Conservation (phyloP, 2,113 vertebrate species). For the Notarius quadriscutis region DNA sequence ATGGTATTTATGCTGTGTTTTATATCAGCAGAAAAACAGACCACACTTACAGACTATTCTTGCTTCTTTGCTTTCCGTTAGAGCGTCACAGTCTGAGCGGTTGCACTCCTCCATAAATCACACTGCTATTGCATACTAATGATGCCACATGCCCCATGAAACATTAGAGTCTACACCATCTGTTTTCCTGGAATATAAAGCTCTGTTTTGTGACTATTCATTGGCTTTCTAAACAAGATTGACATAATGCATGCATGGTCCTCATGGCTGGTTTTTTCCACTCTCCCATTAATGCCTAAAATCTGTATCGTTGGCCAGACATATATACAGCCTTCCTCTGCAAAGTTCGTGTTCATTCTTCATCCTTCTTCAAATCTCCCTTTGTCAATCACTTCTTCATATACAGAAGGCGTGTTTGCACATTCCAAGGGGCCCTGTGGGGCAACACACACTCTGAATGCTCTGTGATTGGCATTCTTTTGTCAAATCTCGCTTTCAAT, state of each 20-base stretch:
- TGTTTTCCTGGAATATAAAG: conserved; percentile 25
- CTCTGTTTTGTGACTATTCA: conserved; percentile 8
- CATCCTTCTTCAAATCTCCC: background rate
- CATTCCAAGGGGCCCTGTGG: conserved; percentile 8
- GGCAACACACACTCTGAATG: conserved; percentile 3
- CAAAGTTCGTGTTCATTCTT: background rate
- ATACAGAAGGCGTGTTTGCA: conserved; percentile 15
- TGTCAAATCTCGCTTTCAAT: conserved; percentile 30
- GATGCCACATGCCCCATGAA: conserved; percentile 28
- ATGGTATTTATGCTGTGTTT: background rate
- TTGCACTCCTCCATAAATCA: conserved; percentile 32
- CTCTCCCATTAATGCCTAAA: background rate
- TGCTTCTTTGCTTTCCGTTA: background rate
- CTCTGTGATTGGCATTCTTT: conserved; percentile 27
- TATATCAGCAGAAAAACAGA: conserved; percentile 10
- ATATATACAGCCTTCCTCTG: background rate
- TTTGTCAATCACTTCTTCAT: conserved; percentile 20
- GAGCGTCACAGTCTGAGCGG: background rate
- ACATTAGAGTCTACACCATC: conserved; percentile 20
- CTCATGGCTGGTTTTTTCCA: background rate
- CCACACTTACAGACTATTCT: conserved; percentile 7
- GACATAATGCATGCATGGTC: background rate
- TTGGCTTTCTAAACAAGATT: background rate
- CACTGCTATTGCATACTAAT: conserved; percentile 30
- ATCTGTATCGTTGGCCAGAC: background rate